Evolutionary conservation across 2,888 invertebrate genomes (phyloP), one percentile per base, ranked within the genome.

Genomic region (Ornithoptera alexandrae): DNA sequence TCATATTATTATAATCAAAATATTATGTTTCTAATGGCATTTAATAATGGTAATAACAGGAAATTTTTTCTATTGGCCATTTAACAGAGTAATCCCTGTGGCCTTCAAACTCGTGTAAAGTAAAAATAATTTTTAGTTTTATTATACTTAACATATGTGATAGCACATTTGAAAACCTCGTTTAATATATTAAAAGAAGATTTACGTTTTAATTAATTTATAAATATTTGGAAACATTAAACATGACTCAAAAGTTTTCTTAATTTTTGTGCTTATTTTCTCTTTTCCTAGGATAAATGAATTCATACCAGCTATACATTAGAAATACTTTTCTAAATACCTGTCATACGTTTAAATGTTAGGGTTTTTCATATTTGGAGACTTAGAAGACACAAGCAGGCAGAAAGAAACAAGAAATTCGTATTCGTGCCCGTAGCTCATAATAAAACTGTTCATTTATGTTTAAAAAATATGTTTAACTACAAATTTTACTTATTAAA

Each of bases 31-130:
- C 18, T 8, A 30, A 30, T 10, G 15, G 46, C 18, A 58, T 24
- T 42, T 18, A 65, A 46, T 22, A 65, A 30, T 39, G 50, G 24
- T 50, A 6, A 50, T 46, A 66, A 50, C 30, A 60, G 59, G 65
- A 65, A 65, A 59, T 59, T 4, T 42, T 7, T 59, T 59, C 60
- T 60, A 50, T 66, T n/a, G 42, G 42, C 65, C 65, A 59, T 59
- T 65, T 65, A 65, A 59, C 42, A 46, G 65, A 59, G 60, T 66
- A 50, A 66, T 60, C 59, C 30, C 65, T 20, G 10, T 15, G 50
- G 59, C 60, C 46, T 66, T 66, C 59, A 30, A 20, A 60, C n/a
- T 46, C 18, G 39, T 65, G 60, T 50, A 17, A 60, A 60, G 12
- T 59, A 24, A 24, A 15, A 65, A 65, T 17, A 18, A 3, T 10